These are phyloP conservation scores for Latrodectus elegans DNA, from an alignment of 2,888 invertebrate genomes.

Conservation along the genomic window DNA sequence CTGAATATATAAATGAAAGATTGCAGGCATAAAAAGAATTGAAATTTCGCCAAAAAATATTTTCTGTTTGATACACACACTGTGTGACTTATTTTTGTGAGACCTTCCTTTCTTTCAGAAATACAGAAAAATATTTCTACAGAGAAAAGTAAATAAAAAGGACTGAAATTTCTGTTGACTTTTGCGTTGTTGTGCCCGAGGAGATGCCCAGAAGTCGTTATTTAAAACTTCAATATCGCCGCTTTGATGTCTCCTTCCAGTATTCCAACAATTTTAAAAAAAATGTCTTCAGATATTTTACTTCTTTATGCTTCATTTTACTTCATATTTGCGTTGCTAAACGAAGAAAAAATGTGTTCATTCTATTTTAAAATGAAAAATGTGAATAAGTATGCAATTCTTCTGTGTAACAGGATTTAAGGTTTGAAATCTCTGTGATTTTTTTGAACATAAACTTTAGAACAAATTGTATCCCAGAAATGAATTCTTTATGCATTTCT, in stretches of 20 bases:
- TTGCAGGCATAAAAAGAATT: not conserved
- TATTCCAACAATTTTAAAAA: not conserved
- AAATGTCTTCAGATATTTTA: not conserved
- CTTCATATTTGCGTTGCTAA: not conserved
- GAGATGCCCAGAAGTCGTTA: constrained; percentile 26
- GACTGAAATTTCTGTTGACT: constrained; percentile 41
- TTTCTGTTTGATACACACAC: not conserved
- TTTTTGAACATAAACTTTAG: not conserved
- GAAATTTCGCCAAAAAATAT: constrained; percentile 33
- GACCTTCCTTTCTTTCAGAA: constrained; percentile 10
- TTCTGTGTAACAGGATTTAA: not conserved
- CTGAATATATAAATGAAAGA: too few species aligned
- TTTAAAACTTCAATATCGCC: constrained; percentile 65
- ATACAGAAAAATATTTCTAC: constrained; percentile 48
- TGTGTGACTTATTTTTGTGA: constrained; percentile 29
- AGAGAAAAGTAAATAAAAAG: constrained; percentile 39
- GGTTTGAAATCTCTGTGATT: not conserved
- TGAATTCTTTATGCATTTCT: too few species aligned
- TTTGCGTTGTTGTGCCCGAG: constrained; percentile 29
- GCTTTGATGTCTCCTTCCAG: constrained; percentile 44
- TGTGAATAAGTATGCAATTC: not conserved
- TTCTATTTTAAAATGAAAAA: not conserved
- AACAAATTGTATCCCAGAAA: too few species aligned
- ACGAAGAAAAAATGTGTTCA: not conserved
- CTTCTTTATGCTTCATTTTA: not conserved